Percentiles rank a stretch among this genome's conserved stretches.
phyloP scores from a whole-genome alignment of 1,140 invertebrate species.

The Pogonomyrmex californicus region DNA sequence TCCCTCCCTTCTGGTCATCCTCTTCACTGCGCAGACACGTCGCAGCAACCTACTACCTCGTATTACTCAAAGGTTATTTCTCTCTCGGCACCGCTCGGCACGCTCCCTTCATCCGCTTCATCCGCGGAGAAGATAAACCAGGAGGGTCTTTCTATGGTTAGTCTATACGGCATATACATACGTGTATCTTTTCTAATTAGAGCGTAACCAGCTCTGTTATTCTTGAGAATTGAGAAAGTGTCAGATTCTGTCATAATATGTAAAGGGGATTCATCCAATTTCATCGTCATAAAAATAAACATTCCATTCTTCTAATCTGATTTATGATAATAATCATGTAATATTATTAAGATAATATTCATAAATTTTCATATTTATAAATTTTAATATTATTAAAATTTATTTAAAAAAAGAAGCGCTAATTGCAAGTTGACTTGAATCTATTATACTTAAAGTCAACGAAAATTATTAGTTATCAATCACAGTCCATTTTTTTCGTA shows the following conservation, averaged over 20 bases:
- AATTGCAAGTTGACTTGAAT: conserved; percentile 14
- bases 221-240: neutral
- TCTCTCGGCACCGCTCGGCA: conserved; percentile 62
- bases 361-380: no score
- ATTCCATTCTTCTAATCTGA: neutral
- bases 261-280: conserved; percentile 16
- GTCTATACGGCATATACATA: conserved; percentile 22
- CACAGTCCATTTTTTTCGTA: conserved; percentile 25
- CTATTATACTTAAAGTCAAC: conserved; percentile 28
- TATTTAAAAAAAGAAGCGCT: neutral
- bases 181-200: conserved; percentile 13
- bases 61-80: conserved; percentile 75
- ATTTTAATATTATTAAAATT: neutral
- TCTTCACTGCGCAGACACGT: conserved; percentile 69
- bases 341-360: no score
- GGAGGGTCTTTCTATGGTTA: conserved; percentile 51
- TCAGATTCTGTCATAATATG: neutral
- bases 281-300: neutral
- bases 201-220: neutral
- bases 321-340: neutral
- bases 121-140: conserved; percentile 54
- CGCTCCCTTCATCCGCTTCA: conserved; percentile 62
- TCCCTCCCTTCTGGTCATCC: conserved; percentile 60
- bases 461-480: neutral
- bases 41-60: conserved; percentile 71